Percentiles rank a stretch among this genome's conserved stretches.
phyloP scores from a whole-genome alignment of 2,113 vertebrate genomes.

The Heterotis niloticus region DNA sequence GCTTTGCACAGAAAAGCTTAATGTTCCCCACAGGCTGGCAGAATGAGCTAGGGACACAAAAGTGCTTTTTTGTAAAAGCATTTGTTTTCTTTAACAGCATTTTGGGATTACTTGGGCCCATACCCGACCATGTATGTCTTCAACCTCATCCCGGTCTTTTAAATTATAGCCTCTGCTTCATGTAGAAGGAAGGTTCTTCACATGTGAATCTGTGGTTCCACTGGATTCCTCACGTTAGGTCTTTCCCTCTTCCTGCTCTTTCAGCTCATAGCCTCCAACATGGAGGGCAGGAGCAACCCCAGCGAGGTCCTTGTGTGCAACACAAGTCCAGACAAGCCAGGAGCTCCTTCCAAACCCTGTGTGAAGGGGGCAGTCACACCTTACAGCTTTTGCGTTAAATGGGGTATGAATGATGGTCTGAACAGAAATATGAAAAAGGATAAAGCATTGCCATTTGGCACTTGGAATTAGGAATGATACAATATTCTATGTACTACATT shows the following conservation, averaged over 20 bases:
- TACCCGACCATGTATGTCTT: too few relatives aligned
- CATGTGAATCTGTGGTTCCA: not conserved
- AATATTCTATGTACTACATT: too few relatives aligned
- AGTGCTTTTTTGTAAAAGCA: not conserved
- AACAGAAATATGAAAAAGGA: too few relatives aligned
- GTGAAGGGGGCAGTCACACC: constrained; percentile 70
- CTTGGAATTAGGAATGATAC: too few relatives aligned
- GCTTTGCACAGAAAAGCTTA: not conserved
- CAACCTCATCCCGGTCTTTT: not conserved
- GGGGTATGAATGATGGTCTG: constrained; percentile 70
- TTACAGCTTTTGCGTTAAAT: constrained; percentile 82
- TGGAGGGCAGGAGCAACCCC: constrained; percentile 88
- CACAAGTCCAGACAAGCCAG: constrained; percentile 90
- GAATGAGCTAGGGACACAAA: not conserved
- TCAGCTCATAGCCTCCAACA: constrained; percentile 86
- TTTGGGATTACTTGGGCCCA: not conserved
- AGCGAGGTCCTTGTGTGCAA: constrained; percentile 92
- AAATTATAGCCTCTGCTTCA: not conserved
- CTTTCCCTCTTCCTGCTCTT: not conserved
- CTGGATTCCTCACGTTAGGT: not conserved
- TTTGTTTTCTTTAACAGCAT: not conserved
- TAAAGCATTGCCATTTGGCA: too few relatives aligned
- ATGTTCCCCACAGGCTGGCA: not conserved
- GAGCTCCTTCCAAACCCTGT: constrained; percentile 78
- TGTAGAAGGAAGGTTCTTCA: not conserved